Evolutionary conservation across 2,797 vertebrate species (phyloP), one percentile per base, ranked within the genome.

Genomic region (Chromis chromis): DNA sequence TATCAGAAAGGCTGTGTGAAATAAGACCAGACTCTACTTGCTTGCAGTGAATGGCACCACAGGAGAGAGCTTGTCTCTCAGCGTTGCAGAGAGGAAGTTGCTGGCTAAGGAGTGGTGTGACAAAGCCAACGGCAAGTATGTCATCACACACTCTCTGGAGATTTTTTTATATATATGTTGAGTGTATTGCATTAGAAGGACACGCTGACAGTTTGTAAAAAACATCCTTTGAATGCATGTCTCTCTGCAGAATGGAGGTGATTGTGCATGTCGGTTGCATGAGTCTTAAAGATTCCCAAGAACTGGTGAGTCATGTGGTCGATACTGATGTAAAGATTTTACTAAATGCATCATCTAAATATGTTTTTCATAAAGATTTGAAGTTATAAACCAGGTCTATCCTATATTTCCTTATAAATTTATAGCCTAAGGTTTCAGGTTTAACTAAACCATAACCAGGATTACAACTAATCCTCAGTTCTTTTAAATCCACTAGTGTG

Each of bases 31-130:
- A 3, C 13, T 66, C 25, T 11, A 21, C 42, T 70, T 79, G 21
- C n/a, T 68, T 63, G 3, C 92, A 98, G 98, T 99, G 86, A 99
- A 99, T 46, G 98, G 98, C 76, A 98, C 98, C 19, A 99, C 98
- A 0, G 98, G 97, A 83, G 98, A 99, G 90, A 92, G 97, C 50
- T 85, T 96, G 91, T 97, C 98, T 63, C 93, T 99, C 27, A 96
- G 73, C 60, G 48, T 94, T 61, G 90, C 89, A 31, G 98, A 99
- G 90, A 96, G 98, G 85, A 96, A 97, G 85, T 82, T 8, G 63
- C 36, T 99, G 49, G 95, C 97, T 0, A 93, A 95, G 70, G 96
- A 95, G 44, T 99, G 98, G 98, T 93, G 97, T 76, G 66, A 58
- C 16, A 94, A 94, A 84, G 96, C 96, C 46, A 96, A 91, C 88